Evolutionary conservation across 2,113 vertebrate genomes (phyloP).

Genomic region (Tragelaphus strepsiceros): DNA sequence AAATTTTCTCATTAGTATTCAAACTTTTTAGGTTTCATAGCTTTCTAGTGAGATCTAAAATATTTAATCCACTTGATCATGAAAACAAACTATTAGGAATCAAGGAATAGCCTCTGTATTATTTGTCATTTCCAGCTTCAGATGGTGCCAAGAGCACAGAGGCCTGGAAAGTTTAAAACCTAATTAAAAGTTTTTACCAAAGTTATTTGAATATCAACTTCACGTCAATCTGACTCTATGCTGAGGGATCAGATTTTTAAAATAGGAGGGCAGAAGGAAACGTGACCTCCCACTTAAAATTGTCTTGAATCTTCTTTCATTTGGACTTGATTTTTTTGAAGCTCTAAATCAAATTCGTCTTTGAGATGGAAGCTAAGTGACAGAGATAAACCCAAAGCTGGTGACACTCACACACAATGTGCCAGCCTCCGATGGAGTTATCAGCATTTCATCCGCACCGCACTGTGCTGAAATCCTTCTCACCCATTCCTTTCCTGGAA

Average conservation of each 20-base stretch:
- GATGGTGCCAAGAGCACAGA: neutral
- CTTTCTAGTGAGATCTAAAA: constrained; percentile 59
- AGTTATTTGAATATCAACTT: constrained; percentile 43
- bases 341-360: constrained; percentile 53
- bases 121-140: constrained; percentile 35
- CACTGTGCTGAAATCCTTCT: constrained; percentile 61
- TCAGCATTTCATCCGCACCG: constrained; percentile 63
- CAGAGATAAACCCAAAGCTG: constrained; percentile 39
- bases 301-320: constrained; percentile 46
- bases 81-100: constrained; percentile 53
- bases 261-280: constrained; percentile 6
- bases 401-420: constrained; percentile 46
- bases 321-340: constrained; percentile 56
- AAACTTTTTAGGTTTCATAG: constrained; percentile 12
- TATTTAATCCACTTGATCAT: constrained; percentile 66
- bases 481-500: constrained; percentile 60
- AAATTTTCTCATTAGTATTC: constrained; percentile 47
- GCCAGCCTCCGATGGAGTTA: constrained; percentile 34
- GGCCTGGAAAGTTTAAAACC: constrained; percentile 17
- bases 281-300: constrained; percentile 23
- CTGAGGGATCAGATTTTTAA: constrained; percentile 37
- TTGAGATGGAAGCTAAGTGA: constrained; percentile 60
- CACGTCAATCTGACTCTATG: neutral
- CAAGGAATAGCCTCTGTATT: constrained; percentile 27
- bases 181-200: constrained; percentile 62